Evolutionary conservation across 2,888 invertebrate species (phyloP).

Genomic region (Endotricha flammealis): DNA sequence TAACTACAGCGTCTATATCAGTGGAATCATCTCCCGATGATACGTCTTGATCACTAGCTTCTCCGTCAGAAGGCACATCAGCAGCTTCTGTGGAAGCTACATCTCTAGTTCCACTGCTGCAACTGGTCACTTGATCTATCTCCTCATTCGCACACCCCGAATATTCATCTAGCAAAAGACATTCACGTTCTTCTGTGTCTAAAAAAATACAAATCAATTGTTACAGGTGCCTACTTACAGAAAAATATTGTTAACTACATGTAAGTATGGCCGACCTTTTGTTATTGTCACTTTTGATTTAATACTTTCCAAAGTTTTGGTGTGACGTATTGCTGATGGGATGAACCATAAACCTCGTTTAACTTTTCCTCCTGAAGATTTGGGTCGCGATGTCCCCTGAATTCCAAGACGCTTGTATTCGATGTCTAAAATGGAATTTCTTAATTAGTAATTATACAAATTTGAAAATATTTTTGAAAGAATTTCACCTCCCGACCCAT

Average conservation of each 20-base stretch:
- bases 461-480: too few species aligned
- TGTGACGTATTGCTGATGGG: conserved; percentile 68
- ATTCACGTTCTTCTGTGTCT: conserved; percentile 78
- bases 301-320: conserved; percentile 69
- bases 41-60: conserved; percentile 78
- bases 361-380: conserved; percentile 44
- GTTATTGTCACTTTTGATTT: conserved; percentile 61
- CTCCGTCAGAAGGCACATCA: conserved; percentile 57
- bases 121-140: conserved; percentile 46
- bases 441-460: too few species aligned
- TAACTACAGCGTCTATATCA: conserved; percentile 87
- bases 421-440: conserved; percentile 54
- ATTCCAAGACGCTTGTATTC: conserved; percentile 69
- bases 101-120: conserved; percentile 42
- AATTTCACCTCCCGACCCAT: too few species aligned
- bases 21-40: conserved; percentile 82
- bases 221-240: too few species aligned
- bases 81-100: conserved; percentile 47
- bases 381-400: conserved; percentile 44
- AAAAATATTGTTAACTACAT: not conserved
- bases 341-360: conserved; percentile 74
- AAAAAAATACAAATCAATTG: too few species aligned
- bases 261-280: conserved; percentile 65
- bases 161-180: conserved; percentile 78
- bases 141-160: conserved; percentile 60